A percentile compares a stretch with the other conserved stretches of the same genome.
Conservation (phyloP, 2,797 vertebrate genomes). For the Sparus aurata region DNA sequence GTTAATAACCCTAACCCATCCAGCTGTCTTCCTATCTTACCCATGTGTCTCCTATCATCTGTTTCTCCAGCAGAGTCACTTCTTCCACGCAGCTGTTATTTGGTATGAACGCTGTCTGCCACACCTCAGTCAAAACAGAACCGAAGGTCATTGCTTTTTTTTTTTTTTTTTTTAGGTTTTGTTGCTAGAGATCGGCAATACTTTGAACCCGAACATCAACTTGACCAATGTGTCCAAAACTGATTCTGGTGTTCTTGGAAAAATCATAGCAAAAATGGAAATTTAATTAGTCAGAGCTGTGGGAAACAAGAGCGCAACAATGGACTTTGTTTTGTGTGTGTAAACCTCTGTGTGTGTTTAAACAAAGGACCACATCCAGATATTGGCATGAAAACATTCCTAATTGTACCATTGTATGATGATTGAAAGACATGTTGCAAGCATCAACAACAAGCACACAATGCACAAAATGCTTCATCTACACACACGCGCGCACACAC, state of each 20-base stretch:
- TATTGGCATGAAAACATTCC: slow-evolving; percentile 20
- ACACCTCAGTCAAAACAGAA: slow-evolving; percentile 73
- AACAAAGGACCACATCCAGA: slow-evolving; percentile 32
- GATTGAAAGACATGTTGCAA: neutral
- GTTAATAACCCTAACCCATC: too few relatives aligned
- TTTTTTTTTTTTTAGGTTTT: neutral
- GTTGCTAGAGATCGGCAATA: slow-evolving; percentile 36
- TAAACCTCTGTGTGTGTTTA: slow-evolving; percentile 2
- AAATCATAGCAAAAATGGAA: slow-evolving; percentile 55
- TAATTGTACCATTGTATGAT: neutral
- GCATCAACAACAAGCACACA: neutral
- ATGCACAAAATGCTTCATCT: slow-evolving; percentile 12
- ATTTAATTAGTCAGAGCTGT: slow-evolving; percentile 41
- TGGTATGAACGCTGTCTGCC: slow-evolving; percentile 67
- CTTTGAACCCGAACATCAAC: slow-evolving; percentile 54
- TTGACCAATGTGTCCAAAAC: slow-evolving; percentile 27
- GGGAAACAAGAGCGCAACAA: slow-evolving; percentile 50
- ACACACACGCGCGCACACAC: neutral
- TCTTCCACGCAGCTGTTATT: slow-evolving; percentile 73
- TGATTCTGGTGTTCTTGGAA: slow-evolving; percentile 50
- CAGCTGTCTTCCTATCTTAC: slow-evolving; percentile 53
- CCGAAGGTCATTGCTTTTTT: slow-evolving; percentile 52
- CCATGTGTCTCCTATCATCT: slow-evolving; percentile 62
- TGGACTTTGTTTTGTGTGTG: slow-evolving; percentile 31
- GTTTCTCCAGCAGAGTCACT: slow-evolving; percentile 73